Evolutionary conservation across 23 tunicate genomes (phyloP).

Genomic region (Aplidium turbinatum): DNA sequence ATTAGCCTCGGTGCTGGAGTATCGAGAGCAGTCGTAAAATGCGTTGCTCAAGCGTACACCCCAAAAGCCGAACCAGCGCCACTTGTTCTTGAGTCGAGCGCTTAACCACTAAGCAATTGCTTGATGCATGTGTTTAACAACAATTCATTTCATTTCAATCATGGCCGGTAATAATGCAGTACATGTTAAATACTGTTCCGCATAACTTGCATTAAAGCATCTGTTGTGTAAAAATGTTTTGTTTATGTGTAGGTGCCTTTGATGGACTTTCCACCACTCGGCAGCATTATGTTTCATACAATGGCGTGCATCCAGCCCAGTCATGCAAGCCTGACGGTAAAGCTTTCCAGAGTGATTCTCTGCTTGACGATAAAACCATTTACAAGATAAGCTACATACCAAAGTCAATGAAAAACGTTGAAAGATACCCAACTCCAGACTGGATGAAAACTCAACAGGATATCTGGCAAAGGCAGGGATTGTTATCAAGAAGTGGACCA

Average conservation of each 20-base stretch:
- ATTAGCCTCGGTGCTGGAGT: too few relatives aligned
- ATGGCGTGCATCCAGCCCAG: conserved; percentile 42
- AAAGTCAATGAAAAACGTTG: conserved; percentile 67
- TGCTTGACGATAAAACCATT: conserved; percentile 70
- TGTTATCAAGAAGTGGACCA: conserved; percentile 8
- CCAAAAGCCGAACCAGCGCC: too few relatives aligned
- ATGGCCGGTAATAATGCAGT: too few relatives aligned
- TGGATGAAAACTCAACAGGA: conserved; percentile 82
- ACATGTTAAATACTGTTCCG: too few relatives aligned
- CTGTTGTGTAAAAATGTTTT: too few relatives aligned
- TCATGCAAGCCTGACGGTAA: conserved; percentile 70
- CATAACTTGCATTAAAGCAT: too few relatives aligned
- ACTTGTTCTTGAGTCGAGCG: too few relatives aligned
- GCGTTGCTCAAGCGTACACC: too few relatives aligned
- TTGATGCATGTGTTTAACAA: too few relatives aligned
- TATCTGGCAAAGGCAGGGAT: conserved; percentile 43
- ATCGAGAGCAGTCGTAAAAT: too few relatives aligned
- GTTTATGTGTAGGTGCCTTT: conserved; percentile 67
- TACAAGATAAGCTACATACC: conserved; percentile 75
- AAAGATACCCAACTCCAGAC: conserved; percentile 89
- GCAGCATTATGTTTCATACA: conserved; percentile 53
- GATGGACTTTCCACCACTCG: conserved; percentile 79
- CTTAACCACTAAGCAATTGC: too few relatives aligned
- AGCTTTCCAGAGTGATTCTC: conserved; percentile 64
- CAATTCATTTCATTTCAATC: too few relatives aligned